These are phyloP conservation scores for Heterodera schachtii DNA, from an alignment of 1,140 invertebrate genomes.

Conservation along the genomic window DNA sequence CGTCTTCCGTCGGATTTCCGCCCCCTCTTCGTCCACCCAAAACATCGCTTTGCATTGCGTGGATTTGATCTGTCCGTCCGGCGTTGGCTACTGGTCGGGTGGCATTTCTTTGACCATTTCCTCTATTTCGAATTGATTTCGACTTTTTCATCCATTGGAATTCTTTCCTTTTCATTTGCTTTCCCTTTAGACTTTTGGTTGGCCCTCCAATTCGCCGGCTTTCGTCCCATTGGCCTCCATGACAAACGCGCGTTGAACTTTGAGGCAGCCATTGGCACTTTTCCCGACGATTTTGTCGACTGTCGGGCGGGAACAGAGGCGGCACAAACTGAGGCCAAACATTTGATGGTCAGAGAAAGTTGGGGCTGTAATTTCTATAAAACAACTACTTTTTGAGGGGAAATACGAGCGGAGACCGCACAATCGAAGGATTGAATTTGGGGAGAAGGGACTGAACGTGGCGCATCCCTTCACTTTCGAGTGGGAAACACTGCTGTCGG, in stretches of 20 bases:
- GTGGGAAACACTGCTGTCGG: constrained; percentile 22
- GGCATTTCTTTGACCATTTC: background rate
- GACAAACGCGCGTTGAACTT: constrained; percentile 31
- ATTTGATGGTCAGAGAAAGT: background rate
- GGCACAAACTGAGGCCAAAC: constrained; percentile 6
- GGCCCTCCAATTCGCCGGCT: constrained; percentile 31
- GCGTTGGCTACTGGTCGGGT: constrained; percentile 3
- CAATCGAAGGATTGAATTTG: constrained; percentile 32
- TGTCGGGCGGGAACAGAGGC: constrained; percentile 18
- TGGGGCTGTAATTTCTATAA: background rate
- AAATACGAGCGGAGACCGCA: constrained; percentile 31
- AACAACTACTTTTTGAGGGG: constrained; percentile 13
- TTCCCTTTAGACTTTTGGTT: constrained; percentile 31
- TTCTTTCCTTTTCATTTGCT: background rate
- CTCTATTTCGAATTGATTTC: background rate
- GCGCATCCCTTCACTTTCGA: constrained; percentile 35
- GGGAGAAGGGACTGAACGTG: constrained; percentile 19
- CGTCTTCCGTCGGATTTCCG: constrained; percentile 7
- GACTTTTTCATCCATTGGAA: background rate
- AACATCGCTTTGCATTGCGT: constrained; percentile 22
- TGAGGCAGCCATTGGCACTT: constrained; percentile 30
- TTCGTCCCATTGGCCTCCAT: constrained; percentile 22
- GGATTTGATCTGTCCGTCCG: constrained; percentile 27
- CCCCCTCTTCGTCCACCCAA: background rate
- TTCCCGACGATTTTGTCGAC: constrained; percentile 35